Conservation (phyloP, 2,113 vertebrate species). For the Melanerpes aurifrons region DNA sequence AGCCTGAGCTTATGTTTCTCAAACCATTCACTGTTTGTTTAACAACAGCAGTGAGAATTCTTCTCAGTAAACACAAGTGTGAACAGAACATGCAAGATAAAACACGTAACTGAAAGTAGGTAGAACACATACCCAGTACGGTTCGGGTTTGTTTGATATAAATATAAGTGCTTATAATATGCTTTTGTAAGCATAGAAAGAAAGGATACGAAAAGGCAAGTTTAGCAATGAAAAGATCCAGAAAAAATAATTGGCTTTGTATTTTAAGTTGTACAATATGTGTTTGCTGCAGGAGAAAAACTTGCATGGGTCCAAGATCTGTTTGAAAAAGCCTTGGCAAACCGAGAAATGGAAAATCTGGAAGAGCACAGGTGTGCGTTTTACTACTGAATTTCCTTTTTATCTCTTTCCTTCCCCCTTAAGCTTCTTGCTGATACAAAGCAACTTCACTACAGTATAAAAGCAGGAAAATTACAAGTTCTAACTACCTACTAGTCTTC, state of each 20-base stretch:
- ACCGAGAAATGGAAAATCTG: neutral
- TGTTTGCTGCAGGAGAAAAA: neutral
- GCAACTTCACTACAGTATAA: neutral
- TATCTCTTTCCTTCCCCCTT: neutral
- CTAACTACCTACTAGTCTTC: neutral
- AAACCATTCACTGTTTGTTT: neutral
- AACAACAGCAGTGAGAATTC: constrained; percentile 1
- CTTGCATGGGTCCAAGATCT: neutral
- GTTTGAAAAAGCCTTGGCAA: neutral
- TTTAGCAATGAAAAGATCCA: neutral
- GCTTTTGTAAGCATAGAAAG: neutral
- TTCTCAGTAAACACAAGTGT: neutral
- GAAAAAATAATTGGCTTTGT: neutral
- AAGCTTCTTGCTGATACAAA: neutral
- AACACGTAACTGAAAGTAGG: neutral
- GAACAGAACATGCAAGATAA: constrained; percentile 38
- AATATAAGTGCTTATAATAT: neutral
- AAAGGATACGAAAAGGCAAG: neutral
- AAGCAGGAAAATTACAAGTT: neutral
- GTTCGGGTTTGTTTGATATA: neutral
- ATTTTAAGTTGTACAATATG: neutral
- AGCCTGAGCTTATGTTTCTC: neutral
- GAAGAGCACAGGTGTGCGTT: neutral
- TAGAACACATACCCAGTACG: neutral
- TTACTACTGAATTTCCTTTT: neutral